phyloP scores from a whole-genome alignment of 2,888 invertebrate genomes.

The Parochlus steinenii region DNA sequence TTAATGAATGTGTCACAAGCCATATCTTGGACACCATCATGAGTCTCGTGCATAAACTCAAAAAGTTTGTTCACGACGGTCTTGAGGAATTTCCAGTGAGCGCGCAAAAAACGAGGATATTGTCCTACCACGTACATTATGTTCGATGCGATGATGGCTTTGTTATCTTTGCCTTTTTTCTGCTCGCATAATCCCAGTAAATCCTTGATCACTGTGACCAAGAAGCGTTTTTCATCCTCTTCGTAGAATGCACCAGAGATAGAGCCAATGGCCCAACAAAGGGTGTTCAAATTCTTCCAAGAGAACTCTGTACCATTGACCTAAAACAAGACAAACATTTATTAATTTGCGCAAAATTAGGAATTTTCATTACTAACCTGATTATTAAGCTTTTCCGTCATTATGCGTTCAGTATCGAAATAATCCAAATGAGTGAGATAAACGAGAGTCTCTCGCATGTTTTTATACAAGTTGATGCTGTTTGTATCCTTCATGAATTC shows the following conservation, averaged over 20 bases:
- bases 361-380: slow-evolving; percentile 35
- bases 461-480: slow-evolving; percentile 97
- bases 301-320: slow-evolving; percentile 98
- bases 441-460: slow-evolving; percentile 95
- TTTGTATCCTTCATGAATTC: slow-evolving; percentile 99
- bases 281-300: slow-evolving; percentile 98
- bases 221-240: slow-evolving; percentile 96
- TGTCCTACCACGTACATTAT: slow-evolving; percentile 99
- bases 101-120: slow-evolving; percentile 92
- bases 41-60: slow-evolving; percentile 99
- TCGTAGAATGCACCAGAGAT: slow-evolving; percentile 98
- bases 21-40: slow-evolving; percentile 99
- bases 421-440: slow-evolving; percentile 98
- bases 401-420: slow-evolving; percentile 92
- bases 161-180: slow-evolving; percentile 97
- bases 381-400: slow-evolving; percentile 96
- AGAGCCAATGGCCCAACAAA: slow-evolving; percentile 99
- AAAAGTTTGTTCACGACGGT: slow-evolving; percentile 99
- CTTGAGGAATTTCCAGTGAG: slow-evolving; percentile 99
- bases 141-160: slow-evolving; percentile 98
- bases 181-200: slow-evolving; percentile 93
- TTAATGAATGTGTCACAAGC: slow-evolving; percentile 99
- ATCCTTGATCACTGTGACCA: slow-evolving; percentile 98
- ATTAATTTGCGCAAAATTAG: neutral
- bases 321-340: neutral